These are phyloP conservation scores for Capreolus pygargus DNA, from an alignment of 2,113 vertebrate genomes.

Conservation along the genomic window DNA sequence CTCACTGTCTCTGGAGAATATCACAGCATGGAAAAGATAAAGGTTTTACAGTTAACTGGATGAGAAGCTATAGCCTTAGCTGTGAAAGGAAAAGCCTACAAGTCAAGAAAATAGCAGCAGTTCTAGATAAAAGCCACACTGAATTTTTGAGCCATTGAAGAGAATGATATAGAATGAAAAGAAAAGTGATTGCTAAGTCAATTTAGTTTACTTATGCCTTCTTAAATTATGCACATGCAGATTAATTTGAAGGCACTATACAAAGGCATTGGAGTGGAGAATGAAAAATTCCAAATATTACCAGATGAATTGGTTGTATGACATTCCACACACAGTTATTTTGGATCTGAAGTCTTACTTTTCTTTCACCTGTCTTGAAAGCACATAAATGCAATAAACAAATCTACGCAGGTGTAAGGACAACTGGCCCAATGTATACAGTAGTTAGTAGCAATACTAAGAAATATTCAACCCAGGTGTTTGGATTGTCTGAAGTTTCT, in stretches of 20 bases:
- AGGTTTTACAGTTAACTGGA: neutral
- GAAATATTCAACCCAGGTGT: neutral
- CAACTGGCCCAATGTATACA: neutral
- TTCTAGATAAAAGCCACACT: neutral
- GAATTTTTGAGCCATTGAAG: neutral
- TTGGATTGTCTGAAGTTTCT: neutral
- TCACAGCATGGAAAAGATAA: neutral
- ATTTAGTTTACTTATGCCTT: neutral
- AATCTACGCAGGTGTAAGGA: neutral
- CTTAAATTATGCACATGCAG: neutral
- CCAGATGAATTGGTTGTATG: neutral
- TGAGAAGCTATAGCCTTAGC: neutral
- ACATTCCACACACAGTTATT: neutral
- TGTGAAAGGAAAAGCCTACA: slow-evolving; percentile 32
- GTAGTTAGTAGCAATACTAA: neutral
- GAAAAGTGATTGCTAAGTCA: neutral
- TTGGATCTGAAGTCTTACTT: neutral
- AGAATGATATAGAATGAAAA: neutral
- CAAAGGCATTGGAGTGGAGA: neutral
- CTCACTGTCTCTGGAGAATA: neutral
- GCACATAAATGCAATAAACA: neutral
- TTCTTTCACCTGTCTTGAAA: slow-evolving; percentile 8
- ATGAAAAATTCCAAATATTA: neutral
- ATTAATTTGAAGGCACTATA: neutral
- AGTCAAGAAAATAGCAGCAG: neutral